Base-by-base conservation (phyloP, 2,113 vertebrate species). In the Prochilodus magdalenae region DNA sequence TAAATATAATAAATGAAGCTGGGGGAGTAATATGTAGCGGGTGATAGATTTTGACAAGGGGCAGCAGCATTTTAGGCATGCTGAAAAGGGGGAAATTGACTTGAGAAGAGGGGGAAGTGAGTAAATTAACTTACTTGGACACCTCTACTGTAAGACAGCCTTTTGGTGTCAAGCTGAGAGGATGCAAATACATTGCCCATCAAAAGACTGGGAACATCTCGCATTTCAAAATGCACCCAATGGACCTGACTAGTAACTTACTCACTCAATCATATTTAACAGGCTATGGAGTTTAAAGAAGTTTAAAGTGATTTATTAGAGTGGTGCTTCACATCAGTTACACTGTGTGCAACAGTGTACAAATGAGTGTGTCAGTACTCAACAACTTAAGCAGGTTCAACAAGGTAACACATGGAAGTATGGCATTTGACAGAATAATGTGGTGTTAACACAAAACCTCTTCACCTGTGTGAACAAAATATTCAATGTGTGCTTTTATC, bases 1-100 rank as follows among this genome's bases (percentile, higher is more conserved):
- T 75, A 78, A 44, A 82, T 71, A 66, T 51, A 72, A 80, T 74
- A 66, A 74, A 81, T 81, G 29, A 73, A 55, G 49, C 16, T 8
- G 6, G 18, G 26, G 11, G 26, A 73, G 29, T 81, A 55, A 81
- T 74, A 53, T 55, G 29, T 66, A 74, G 8, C 2, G 47, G 29
- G 15, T 73, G 71, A 81, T 74, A 29, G 60, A 81, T 81, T 81
- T 27, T 44, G 60, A 81, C 71, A 81, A 53, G 16, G 71, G 14
- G 11, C 47, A 55, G 29, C 60, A 74, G 60, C 44, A 40, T 74
- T 51, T 40, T 3, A 60, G 73, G 73, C 70, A 80, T 18, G 22
- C 26, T 36, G 70, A 62, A 51, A 63, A 70, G 57, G 16, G 12
- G 26, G 70, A 49, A 81, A 84, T 77, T 71, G 59, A 70, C 73